Evolutionary conservation across 2,797 vertebrate genomes (phyloP).

Genomic region (Chiroxiphia lanceolata): DNA sequence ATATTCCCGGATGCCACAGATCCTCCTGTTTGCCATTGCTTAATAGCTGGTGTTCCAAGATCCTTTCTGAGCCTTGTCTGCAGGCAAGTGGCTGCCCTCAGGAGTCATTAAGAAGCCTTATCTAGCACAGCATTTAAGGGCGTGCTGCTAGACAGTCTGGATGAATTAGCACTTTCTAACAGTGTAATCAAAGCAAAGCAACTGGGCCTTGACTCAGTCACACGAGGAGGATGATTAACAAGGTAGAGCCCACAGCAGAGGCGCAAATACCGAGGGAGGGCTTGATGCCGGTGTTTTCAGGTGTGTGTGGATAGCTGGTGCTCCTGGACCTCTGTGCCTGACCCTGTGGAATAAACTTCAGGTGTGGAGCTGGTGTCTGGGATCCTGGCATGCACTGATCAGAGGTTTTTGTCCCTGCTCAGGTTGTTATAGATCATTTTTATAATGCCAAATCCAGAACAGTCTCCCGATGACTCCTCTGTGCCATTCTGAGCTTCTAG

Average conservation of each 20-base stretch:
- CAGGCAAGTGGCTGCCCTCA: neutral
- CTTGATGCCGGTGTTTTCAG: fast-evolving
- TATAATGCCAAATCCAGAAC: neutral
- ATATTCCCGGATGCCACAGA: neutral
- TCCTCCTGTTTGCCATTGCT: neutral
- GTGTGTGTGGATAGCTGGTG: neutral
- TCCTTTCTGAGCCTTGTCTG: neutral
- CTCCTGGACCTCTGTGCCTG: neutral
- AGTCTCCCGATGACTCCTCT: neutral
- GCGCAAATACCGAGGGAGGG: neutral
- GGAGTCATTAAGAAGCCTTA: neutral
- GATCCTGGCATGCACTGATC: neutral
- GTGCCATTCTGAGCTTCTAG: neutral
- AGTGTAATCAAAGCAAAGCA: neutral
- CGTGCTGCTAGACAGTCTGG: neutral
- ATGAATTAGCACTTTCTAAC: neutral
- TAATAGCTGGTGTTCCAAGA: neutral
- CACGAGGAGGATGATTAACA: fast-evolving
- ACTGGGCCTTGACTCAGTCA: neutral
- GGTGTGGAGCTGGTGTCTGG: neutral
- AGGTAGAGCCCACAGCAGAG: neutral
- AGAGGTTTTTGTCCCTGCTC: neutral
- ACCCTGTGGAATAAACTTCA: neutral
- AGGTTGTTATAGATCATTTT: neutral
- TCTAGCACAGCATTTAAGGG: neutral